Evolutionary conservation across 2,797 vertebrate genomes (phyloP).

Genomic region (Leuciscus waleckii): DNA sequence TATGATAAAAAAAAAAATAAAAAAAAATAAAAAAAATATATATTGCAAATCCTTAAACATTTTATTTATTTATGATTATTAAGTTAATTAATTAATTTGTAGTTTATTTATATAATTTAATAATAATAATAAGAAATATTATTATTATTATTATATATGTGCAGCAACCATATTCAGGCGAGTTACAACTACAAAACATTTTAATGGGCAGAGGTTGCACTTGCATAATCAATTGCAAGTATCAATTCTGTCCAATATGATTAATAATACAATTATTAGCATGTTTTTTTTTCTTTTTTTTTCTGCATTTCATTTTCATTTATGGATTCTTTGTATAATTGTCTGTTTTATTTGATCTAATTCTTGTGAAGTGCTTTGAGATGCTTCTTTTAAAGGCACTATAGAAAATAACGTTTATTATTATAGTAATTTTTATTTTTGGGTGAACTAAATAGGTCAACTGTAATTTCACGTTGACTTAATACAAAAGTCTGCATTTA

Average conservation of each 20-base stretch:
- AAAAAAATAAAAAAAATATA: too few relatives aligned
- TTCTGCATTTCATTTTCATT: too few relatives aligned
- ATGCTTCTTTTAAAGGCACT: too few relatives aligned
- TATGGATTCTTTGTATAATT: too few relatives aligned
- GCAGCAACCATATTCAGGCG: not conserved
- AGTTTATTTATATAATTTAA: not conserved
- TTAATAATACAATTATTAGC: not conserved
- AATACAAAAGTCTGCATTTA: not conserved
- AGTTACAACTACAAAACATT: not conserved
- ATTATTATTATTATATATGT: not conserved
- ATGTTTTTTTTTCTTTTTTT: too few relatives aligned
- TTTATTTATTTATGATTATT: not conserved
- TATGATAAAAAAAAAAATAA: not conserved
- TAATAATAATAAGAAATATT: not conserved
- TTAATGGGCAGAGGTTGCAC: not conserved
- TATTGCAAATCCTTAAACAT: too few relatives aligned
- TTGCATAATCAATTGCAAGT: not conserved
- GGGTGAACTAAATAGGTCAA: not conserved
- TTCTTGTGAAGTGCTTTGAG: too few relatives aligned
- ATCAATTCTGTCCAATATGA: not conserved
- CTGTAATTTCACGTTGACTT: not conserved
- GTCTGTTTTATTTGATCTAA: too few relatives aligned
- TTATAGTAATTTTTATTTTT: not conserved
- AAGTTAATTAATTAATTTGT: not conserved
- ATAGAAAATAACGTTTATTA: too few relatives aligned